Evolutionary conservation across 2,797 vertebrate species (phyloP).

Genomic region (Anabas testudineus): DNA sequence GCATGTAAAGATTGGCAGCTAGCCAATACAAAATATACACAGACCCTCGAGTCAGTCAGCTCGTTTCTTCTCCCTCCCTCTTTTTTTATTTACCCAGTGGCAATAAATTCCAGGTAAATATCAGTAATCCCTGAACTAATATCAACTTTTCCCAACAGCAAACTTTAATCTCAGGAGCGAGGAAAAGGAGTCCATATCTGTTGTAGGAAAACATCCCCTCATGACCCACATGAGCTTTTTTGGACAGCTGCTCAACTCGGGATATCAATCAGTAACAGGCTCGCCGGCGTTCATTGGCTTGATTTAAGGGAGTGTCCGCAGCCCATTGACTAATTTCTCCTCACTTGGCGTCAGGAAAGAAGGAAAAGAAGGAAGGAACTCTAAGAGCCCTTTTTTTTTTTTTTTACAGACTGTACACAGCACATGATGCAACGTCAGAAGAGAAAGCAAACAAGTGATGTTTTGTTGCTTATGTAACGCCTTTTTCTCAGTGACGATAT

Average conservation of each 20-base stretch:
- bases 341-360: conserved; percentile 53
- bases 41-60: conserved; percentile 54
- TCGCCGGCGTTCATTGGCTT: conserved; percentile 50
- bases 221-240: conserved; percentile 32
- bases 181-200: conserved; percentile 12
- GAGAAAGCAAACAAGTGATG: conserved; percentile 47
- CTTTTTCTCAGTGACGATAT: conserved; percentile 19
- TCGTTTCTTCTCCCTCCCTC: conserved; percentile 4
- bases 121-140: conserved; percentile 30
- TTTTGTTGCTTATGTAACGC: conserved; percentile 53
- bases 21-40: conserved; percentile 63
- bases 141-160: conserved; percentile 29
- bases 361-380: conserved; percentile 68
- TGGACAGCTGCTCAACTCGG: conserved; percentile 23
- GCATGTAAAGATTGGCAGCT: conserved; percentile 62
- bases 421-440: conserved; percentile 30
- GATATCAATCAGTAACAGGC: conserved; percentile 36
- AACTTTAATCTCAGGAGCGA: conserved; percentile 28
- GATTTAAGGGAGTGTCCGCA: conserved; percentile 55
- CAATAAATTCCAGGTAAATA: conserved; percentile 48
- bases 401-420: conserved; percentile 49
- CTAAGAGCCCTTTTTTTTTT: conserved; percentile 45
- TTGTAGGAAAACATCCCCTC: conserved; percentile 16
- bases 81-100: conserved; percentile 17
- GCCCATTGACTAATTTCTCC: conserved; percentile 40